phyloP scores from a whole-genome alignment of 2,113 vertebrate genomes.

The Monarcha castaneiventris region DNA sequence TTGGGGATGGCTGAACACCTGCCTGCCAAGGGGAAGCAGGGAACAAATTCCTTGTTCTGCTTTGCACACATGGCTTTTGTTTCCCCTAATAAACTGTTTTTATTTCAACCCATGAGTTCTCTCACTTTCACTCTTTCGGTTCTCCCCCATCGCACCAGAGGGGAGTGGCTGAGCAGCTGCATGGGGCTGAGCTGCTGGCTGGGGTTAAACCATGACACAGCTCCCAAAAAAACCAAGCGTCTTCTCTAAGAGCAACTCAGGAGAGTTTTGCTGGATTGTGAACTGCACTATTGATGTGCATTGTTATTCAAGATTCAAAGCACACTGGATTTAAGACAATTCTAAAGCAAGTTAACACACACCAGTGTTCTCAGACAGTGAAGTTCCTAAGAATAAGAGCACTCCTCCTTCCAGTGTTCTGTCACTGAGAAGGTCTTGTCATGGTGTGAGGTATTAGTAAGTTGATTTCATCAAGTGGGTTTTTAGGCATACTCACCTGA shows the following conservation, averaged over 20 bases:
- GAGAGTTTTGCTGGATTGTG: neutral
- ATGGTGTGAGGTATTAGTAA: rapidly evolving
- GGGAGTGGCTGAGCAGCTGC: neutral
- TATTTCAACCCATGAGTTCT: neutral
- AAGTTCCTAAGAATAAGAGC: neutral
- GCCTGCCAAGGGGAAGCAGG: neutral
- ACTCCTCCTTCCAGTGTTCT: neutral
- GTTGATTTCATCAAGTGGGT: rapidly evolving
- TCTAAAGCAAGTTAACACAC: neutral
- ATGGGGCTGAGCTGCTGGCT: neutral
- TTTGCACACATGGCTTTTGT: neutral
- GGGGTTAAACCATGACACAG: neutral
- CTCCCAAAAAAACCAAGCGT: neutral
- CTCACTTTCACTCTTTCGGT: neutral
- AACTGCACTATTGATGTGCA: neutral
- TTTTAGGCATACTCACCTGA: conserved; percentile 62
- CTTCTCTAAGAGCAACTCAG: neutral
- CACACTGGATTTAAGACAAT: neutral
- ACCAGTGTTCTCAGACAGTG: neutral
- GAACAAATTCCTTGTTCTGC: neutral
- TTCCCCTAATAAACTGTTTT: neutral
- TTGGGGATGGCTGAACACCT: neutral
- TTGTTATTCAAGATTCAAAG: neutral
- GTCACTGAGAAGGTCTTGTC: neutral
- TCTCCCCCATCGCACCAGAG: neutral